Percentiles rank a stretch among this genome's conserved stretches.
Conservation (phyloP, 2,113 vertebrate genomes). For the Urocolius indicus region DNA sequence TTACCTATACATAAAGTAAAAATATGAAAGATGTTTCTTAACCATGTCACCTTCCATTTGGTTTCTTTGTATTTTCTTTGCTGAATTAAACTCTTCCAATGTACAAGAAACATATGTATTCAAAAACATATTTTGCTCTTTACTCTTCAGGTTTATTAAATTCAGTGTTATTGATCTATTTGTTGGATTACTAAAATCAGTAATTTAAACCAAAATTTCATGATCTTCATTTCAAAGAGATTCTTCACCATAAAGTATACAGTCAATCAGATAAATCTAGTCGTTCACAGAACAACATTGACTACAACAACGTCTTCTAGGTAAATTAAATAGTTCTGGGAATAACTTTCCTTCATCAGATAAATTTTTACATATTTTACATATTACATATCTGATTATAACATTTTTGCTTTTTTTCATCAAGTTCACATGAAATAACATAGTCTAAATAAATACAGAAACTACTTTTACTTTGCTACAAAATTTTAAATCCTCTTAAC, state of each 20-base stretch:
- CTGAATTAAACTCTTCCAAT: neutral
- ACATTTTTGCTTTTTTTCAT: neutral
- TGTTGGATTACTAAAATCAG: neutral
- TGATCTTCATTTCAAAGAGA: neutral
- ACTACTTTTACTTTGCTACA: neutral
- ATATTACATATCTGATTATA: neutral
- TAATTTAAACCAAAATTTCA: neutral
- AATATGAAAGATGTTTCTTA: neutral
- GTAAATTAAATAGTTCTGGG: neutral
- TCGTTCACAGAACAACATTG: neutral
- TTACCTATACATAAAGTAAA: neutral
- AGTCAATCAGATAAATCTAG: neutral
- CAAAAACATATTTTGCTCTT: neutral
- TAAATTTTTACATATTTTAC: neutral
- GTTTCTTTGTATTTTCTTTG: neutral
- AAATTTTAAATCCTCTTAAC: neutral
- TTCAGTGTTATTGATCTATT: neutral
- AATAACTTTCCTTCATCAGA: neutral
- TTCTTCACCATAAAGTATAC: neutral
- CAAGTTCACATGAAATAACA: neutral
- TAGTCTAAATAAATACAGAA: neutral
- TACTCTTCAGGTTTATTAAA: neutral
- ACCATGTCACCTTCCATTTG: neutral
- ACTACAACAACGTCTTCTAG: neutral
- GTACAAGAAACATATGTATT: neutral